These are phyloP conservation scores for Sebastes fasciatus DNA, from an alignment of 2,113 vertebrate species.

Conservation along the genomic window DNA sequence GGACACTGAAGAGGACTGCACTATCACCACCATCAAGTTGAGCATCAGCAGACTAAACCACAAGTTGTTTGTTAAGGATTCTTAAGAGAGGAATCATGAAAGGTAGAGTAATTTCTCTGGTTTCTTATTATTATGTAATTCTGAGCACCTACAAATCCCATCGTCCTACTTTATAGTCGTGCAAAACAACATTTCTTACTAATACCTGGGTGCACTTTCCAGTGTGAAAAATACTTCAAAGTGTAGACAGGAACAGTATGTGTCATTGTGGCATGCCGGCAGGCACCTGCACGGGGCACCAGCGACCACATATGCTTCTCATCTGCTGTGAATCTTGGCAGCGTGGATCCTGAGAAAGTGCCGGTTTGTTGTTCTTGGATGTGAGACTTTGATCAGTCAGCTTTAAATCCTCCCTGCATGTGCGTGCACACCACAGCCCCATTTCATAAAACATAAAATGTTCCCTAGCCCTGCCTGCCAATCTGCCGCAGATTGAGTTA, in stretches of 20 bases:
- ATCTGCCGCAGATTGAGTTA: conserved; percentile 57
- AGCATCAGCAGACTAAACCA: conserved; percentile 27
- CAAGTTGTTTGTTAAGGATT: conserved; percentile 8
- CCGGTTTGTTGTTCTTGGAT: conserved; percentile 79
- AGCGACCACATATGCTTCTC: conserved; percentile 66
- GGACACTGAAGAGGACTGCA: conserved; percentile 26
- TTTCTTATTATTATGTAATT: neutral
- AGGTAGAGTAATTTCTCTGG: conserved; percentile 71
- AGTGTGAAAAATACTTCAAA: conserved; percentile 5
- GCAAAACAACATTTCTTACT: neutral
- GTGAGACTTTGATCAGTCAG: conserved; percentile 66
- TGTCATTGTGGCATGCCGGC: conserved; percentile 36
- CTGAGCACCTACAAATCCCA: neutral
- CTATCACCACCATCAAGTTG: neutral
- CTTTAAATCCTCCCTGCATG: conserved; percentile 52
- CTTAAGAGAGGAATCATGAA: conserved; percentile 79
- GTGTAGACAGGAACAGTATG: conserved; percentile 5
- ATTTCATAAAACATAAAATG: conserved; percentile 50
- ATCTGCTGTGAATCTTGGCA: conserved; percentile 57
- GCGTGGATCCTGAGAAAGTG: conserved; percentile 63
- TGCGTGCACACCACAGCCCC: conserved; percentile 12
- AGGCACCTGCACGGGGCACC: conserved; percentile 60
- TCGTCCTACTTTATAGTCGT: neutral
- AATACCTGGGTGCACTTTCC: neutral
- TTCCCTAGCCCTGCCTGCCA: conserved; percentile 33